Base-by-base conservation (phyloP, 2,797 vertebrate species). In the Hippoglossus hippoglossus region DNA sequence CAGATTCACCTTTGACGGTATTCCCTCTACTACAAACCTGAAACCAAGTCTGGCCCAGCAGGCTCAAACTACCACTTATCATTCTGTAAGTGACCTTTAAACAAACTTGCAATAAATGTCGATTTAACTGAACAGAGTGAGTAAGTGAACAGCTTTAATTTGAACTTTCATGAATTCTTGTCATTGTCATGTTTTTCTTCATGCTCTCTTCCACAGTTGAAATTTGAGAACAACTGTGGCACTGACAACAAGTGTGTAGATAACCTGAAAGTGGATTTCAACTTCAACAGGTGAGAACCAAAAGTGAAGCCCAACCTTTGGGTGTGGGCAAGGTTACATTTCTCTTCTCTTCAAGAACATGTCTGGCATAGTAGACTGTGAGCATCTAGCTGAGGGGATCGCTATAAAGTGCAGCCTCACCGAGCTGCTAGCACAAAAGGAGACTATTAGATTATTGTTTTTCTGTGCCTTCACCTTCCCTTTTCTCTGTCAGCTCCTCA, bases 161-260 rank as follows among this genome's bases (percentile, higher is more conserved):
- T 31, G 1, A 31, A 31, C 28, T 31, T 31, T 31, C 2, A 31
- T 31, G 7, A 31, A 28, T 28, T 28, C 28, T 7, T 7, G 6
- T 31, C 28, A 31, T 8, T 31, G 28, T 31, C 6, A 8, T 44
- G 15, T 44, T 18, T 15, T 44, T 44, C 41, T 44, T 39, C 3
- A 52, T 10, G 4, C 18, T 73, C 18, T 66, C 9, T 51, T 75
- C 64, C 39, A 71, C 90, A 97, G 96, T 82, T 96, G 28, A 83
- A 81, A 0, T 96, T 96, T 85, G 91, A 96, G 89, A 95, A 94
- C 74, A 90, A 95, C 73, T 97, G 96, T 34, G 94, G 95, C 8
- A 0, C 0, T 0, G 95, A 96, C 76, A 77, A 85, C 0, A 46
- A 80, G 18, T 96, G 95, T 68, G 79, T 88, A 24, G 96, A 97